Conservation (phyloP, 1,140 invertebrate species). For the Macrobrachium rosenbergii region DNA sequence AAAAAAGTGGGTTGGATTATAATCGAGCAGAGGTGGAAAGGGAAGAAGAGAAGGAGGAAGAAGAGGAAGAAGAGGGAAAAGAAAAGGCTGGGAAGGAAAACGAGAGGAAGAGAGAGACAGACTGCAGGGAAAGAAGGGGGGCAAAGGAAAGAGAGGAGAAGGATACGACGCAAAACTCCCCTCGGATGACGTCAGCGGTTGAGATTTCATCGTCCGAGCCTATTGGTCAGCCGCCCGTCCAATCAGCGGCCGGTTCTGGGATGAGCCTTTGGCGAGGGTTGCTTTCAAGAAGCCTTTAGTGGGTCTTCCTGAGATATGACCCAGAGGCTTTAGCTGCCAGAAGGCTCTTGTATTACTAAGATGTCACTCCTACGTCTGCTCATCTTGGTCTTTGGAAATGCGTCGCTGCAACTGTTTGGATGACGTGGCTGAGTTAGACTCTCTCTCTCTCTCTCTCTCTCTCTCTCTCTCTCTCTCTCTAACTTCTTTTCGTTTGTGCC, state of each 20-base stretch:
- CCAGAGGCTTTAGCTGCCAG: no score
- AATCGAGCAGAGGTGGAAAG: not conserved
- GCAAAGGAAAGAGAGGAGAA: not conserved
- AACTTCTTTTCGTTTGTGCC: not conserved
- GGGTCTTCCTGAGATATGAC: no score
- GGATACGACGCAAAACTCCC: not conserved
- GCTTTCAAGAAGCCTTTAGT: no score
- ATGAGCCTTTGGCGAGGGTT: no score
- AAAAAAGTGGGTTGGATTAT: not conserved
- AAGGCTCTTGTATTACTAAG: no score
- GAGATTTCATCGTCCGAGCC: no score
- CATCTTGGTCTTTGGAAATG: no score
- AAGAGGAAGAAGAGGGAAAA: not conserved
- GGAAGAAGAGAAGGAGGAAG: not conserved
- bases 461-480: not conserved
- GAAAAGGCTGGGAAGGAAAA: not conserved
- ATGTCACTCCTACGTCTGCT: no score
- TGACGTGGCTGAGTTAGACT: not conserved
- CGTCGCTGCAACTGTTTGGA: no score
- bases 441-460: not conserved
- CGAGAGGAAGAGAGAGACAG: not conserved
- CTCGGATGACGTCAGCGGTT: no score
- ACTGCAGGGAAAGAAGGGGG: not conserved
- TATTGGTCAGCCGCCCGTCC: no score
- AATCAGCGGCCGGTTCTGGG: no score